Percentiles rank a stretch among this genome's conserved stretches.
Conservation (phyloP, 2,113 vertebrate species). For the Apodemus sylvaticus region DNA sequence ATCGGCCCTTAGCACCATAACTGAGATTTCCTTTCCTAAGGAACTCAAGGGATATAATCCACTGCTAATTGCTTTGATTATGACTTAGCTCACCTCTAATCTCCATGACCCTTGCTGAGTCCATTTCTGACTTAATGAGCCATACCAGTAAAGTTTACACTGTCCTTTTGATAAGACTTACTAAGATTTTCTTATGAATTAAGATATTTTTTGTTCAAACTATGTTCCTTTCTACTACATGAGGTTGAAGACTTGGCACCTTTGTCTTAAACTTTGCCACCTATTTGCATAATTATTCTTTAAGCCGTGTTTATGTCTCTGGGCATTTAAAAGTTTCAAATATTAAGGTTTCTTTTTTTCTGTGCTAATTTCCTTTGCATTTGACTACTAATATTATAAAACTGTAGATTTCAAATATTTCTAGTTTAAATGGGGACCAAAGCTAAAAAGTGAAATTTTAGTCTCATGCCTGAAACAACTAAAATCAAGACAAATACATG, state of each 20-base stretch:
- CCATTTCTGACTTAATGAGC: constrained; percentile 81
- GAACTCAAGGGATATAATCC: constrained; percentile 72
- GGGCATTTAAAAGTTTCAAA: constrained; percentile 49
- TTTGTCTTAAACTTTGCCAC: constrained; percentile 72
- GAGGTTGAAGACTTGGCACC: constrained; percentile 60
- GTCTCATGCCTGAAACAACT: not conserved
- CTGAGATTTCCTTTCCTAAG: constrained; percentile 73
- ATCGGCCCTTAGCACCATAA: constrained; percentile 66
- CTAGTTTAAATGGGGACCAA: not conserved
- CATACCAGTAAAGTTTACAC: constrained; percentile 76
- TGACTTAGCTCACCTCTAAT: constrained; percentile 80
- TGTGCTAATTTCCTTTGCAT: constrained; percentile 9
- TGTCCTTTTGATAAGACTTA: constrained; percentile 76
- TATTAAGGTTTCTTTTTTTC: not conserved
- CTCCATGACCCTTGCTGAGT: constrained; percentile 77
- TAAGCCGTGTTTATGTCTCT: constrained; percentile 59
- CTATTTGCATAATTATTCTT: constrained; percentile 68
- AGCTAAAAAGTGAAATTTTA: not conserved
- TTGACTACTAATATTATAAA: constrained; percentile 41
- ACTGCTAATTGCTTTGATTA: constrained; percentile 84
- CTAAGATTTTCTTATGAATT: constrained; percentile 75
- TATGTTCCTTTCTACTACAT: constrained; percentile 43
- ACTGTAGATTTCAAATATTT: not conserved
- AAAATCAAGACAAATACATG: not conserved
- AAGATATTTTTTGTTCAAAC: constrained; percentile 62